Evolutionary conservation across 1,140 invertebrate genomes (phyloP).

Genomic region (Drosophila takahashii): DNA sequence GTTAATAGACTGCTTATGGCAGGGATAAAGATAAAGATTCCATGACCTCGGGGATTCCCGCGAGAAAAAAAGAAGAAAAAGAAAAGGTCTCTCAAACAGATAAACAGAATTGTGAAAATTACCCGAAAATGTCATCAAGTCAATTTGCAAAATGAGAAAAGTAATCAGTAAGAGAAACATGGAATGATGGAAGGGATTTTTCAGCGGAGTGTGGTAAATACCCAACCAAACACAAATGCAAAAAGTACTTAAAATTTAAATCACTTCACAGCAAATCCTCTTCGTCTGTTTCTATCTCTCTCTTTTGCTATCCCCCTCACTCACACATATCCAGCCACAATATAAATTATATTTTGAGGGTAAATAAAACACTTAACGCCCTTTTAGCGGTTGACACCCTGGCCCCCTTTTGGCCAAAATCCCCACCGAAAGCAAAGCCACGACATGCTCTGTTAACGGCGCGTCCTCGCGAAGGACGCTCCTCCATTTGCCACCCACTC

Average conservation of each 20-base stretch:
- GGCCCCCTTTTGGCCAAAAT: conserved; percentile 18
- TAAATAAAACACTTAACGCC: conserved; percentile 84
- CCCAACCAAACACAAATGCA: conserved; percentile 45
- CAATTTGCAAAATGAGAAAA: conserved; percentile 81
- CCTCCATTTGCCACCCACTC: neutral
- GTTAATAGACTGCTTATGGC: conserved; percentile 19
- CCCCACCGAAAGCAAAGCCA: conserved; percentile 45
- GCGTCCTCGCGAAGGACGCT: conserved; percentile 60
- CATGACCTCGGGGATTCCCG: conserved; percentile 6
- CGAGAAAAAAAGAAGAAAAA: too few relatives aligned
- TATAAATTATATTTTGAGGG: conserved; percentile 83
- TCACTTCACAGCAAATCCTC: conserved; percentile 76
- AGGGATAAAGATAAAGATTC: conserved; percentile 10
- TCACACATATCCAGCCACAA: conserved; percentile 53
- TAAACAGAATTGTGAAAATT: conserved; percentile 71
- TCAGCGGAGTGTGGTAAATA: neutral
- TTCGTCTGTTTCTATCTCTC: conserved; percentile 14
- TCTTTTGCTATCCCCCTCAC: neutral
- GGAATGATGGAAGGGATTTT: conserved; percentile 1
- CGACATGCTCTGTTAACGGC: conserved; percentile 77
- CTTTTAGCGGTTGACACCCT: conserved; percentile 78
- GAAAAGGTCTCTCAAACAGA: conserved; percentile 28
- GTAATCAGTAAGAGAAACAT: conserved; percentile 70
- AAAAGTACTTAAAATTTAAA: conserved; percentile 82
- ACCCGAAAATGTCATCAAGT: conserved; percentile 80